Conservation (phyloP, 2,797 vertebrate genomes). For the Netta rufina region DNA sequence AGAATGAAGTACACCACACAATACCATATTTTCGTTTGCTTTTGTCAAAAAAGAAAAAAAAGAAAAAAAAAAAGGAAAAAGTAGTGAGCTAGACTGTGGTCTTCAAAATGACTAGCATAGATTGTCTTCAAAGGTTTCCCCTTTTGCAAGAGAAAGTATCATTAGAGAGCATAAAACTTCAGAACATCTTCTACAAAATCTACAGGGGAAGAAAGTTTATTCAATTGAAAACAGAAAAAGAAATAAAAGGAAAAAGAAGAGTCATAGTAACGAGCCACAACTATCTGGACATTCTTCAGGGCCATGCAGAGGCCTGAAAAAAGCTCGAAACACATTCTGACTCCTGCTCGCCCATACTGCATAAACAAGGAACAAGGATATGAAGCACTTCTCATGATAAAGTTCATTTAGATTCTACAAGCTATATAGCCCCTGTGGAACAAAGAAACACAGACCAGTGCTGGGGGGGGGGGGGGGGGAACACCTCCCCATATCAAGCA, state of each 20-base stretch:
- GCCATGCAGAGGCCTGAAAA: neutral
- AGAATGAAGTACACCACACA: neutral
- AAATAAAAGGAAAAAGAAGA: neutral
- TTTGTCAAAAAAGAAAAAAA: neutral
- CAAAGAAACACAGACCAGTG: neutral
- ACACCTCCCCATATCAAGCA: neutral
- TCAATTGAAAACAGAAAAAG: too few species aligned
- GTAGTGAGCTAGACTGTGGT: neutral
- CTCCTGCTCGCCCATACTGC: neutral
- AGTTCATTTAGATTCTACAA: neutral
- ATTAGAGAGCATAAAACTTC: neutral
- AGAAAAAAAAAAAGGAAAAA: neutral
- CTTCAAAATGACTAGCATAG: neutral
- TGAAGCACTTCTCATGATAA: neutral
- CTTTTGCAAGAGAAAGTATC: neutral
- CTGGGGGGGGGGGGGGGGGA: too few species aligned
- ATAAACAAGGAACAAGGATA: neutral
- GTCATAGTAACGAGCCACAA: neutral
- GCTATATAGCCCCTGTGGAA: neutral
- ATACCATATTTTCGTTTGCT: fast-evolving
- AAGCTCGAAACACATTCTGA: neutral
- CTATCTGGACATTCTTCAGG: neutral
- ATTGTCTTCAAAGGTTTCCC: neutral
- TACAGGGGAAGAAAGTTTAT: neutral
- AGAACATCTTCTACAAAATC: neutral